Base-by-base conservation (phyloP, 92 coral and sea anemone genomes). In the Palythoa grandis region DNA sequence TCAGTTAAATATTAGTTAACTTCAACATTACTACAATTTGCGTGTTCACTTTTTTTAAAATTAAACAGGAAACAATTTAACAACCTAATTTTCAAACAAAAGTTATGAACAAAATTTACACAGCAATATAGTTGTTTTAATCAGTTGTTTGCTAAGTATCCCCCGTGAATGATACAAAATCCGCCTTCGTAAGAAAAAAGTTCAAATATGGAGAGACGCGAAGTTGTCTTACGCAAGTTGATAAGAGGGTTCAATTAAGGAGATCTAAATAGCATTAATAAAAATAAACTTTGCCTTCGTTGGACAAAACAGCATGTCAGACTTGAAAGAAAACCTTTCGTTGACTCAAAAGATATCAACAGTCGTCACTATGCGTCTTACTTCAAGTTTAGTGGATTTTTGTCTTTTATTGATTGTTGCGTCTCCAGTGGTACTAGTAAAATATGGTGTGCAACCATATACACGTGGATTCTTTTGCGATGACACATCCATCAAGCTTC, bases 381-480 rank as follows among this genome's bases (percentile, higher is more conserved):
- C 60, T 17, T 63, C 73, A 11, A 63, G 15, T 13, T 40, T 79
- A 5, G 57, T 60, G 53, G 84, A 79, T n/a, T 79, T 79, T 40
- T 25, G 67, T 48, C 56, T 65, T 20, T 61, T 19, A 14, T 3
- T 43, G 22, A 43, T 63, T 3, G 24, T 79, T 5, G 73, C 73
- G 12, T 79, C 58, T 19, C 84, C 84, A 23, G 58, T 79, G 11
- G 73, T 79, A 50, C 29, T 79, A 39, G 38, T 79, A 23, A 79
- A 79, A 63, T 63, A 60, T 24, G n/a, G 8, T 17, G 38, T 15
- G 20, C 39, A 25, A 3, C 92, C 92, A 4, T 23, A 60, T 60
- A 78, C 79, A 48, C 86, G 79, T 52, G 89, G 83, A 10, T 89
- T 89, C 70, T 48, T 89, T 40, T 89, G 92, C 15, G 89, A 76